Conservation (phyloP, 2,113 vertebrate genomes). For the Dolichallabes microphthalmus region DNA sequence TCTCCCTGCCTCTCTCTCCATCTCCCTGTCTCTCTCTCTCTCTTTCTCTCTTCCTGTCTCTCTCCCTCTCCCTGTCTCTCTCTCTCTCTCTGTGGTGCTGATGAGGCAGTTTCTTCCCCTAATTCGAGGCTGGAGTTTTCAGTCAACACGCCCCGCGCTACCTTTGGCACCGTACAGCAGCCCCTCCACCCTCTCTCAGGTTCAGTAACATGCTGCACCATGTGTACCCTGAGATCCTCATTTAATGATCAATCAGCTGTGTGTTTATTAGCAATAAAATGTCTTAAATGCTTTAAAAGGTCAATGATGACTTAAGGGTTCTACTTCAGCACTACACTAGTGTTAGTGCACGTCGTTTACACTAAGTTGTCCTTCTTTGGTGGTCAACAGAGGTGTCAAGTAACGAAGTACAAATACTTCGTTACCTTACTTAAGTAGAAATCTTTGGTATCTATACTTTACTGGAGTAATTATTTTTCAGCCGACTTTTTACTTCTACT, state of each 20-base stretch:
- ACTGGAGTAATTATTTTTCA: no score
- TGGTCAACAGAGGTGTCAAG: no score
- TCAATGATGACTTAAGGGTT: neutral
- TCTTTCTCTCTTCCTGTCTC: neutral
- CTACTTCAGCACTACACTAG: neutral
- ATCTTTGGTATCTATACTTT: no score
- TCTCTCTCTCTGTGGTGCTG: conserved; percentile 9
- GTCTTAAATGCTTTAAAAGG: neutral
- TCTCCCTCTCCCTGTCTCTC: neutral
- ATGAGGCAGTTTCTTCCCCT: neutral
- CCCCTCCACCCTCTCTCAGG: neutral
- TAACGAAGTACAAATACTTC: no score
- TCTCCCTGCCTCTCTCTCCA: neutral
- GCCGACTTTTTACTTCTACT: no score
- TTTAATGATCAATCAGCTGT: neutral
- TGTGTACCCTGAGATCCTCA: neutral
- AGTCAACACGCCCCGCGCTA: neutral
- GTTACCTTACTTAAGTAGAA: no score
- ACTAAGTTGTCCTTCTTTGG: no score
- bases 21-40: neutral
- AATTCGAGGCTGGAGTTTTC: neutral
- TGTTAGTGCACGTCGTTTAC: no score
- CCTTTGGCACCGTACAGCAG: neutral
- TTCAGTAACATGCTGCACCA: neutral
- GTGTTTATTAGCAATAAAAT: neutral